Percentiles rank a stretch among this genome's conserved stretches.
These are phyloP conservation scores for Coptodon bakossiorum DNA, from an alignment of 2,113 vertebrate species.

Conservation along the genomic window DNA sequence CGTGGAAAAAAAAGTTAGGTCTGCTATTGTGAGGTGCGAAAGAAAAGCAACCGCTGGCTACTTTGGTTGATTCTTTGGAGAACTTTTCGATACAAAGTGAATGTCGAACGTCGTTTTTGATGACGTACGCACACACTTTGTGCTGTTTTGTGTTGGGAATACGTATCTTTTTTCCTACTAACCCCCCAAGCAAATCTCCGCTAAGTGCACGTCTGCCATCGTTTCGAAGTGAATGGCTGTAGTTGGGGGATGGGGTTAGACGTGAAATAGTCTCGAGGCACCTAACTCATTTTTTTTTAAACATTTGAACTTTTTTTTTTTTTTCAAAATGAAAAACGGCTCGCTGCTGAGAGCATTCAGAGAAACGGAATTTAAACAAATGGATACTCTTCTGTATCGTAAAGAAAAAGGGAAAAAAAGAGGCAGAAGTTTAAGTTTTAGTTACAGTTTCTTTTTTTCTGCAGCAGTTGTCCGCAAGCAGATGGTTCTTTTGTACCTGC, in stretches of 20 bases:
- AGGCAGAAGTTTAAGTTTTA: background rate
- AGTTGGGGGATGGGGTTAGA: constrained; percentile 64
- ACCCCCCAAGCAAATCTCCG: background rate
- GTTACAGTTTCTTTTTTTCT: background rate
- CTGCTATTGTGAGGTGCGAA: constrained; percentile 38
- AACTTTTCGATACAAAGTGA: constrained; percentile 13
- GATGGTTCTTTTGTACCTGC: constrained; percentile 66
- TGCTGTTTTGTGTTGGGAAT: background rate
- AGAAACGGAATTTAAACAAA: background rate
- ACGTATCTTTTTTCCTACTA: background rate
- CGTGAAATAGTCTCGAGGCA: background rate
- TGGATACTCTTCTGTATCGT: rapidly evolving
- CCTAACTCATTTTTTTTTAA: background rate
- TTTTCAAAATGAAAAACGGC: background rate
- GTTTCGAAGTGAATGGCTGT: constrained; percentile 38
- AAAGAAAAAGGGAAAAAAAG: background rate
- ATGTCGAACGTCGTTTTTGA: background rate
- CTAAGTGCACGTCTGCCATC: constrained; percentile 11
- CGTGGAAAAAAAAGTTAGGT: constrained; percentile 13
- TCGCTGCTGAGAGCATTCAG: background rate
- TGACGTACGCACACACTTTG: background rate
- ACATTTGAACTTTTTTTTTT: background rate
- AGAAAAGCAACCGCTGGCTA: background rate
- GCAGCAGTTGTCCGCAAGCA: constrained; percentile 37
- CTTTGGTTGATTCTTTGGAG: background rate